Conservation (phyloP, 2,113 vertebrate species). For the Pandion haliaetus region DNA sequence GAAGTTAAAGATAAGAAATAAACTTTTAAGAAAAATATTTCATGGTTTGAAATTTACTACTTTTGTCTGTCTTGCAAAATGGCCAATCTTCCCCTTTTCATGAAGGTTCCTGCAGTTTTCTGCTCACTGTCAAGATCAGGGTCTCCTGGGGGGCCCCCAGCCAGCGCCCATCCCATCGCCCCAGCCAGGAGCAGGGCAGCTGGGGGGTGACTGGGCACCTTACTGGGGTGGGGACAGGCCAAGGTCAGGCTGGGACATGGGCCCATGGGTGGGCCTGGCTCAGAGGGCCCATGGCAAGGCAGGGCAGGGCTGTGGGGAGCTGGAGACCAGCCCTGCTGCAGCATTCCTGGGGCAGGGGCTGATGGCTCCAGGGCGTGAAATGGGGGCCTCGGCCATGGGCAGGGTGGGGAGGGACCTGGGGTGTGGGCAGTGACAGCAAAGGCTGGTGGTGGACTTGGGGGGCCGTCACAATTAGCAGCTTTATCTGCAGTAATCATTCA, state of each 20-base stretch:
- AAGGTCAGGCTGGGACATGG: neutral
- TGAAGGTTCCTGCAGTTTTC: neutral
- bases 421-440: neutral
- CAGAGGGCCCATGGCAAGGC: neutral
- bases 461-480: neutral
- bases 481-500: neutral
- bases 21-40: neutral
- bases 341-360: neutral
- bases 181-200: neutral
- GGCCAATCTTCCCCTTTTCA: neutral
- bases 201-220: accelerated
- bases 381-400: no score
- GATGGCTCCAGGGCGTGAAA: neutral
- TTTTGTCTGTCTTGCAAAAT: neutral
- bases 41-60: neutral
- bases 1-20: neutral
- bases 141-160: accelerated
- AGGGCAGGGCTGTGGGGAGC: neutral
- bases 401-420: accelerated
- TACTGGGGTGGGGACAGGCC: neutral
- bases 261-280: accelerated
- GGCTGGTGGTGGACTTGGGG: accelerated
- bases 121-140: neutral
- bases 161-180: accelerated
- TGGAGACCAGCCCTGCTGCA: neutral